phyloP scores from a whole-genome alignment of 2,797 vertebrate species.

The Leuciscus waleckii region DNA sequence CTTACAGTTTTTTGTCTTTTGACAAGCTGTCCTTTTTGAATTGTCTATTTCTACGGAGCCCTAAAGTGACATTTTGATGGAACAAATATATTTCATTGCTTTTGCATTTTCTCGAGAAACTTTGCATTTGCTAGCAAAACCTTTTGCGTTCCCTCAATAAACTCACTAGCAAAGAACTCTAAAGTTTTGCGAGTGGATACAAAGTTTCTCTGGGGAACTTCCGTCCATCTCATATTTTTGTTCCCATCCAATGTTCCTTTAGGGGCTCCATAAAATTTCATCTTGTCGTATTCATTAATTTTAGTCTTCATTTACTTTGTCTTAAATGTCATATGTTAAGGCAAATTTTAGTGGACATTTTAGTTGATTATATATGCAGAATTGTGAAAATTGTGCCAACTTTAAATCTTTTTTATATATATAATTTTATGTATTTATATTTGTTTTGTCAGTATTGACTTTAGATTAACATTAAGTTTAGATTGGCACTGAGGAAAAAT shows the following conservation, averaged over 20 bases:
- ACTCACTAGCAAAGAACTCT: neutral
- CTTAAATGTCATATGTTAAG: neutral
- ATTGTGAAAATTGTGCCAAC: neutral
- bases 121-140: neutral
- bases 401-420: neutral
- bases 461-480: too few relatives aligned
- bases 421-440: neutral
- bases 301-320: too few relatives aligned
- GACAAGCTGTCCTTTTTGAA: neutral
- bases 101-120: neutral
- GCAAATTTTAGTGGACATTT: neutral
- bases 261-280: neutral
- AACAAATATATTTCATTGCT: neutral
- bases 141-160: too few relatives aligned
- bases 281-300: neutral
- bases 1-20: neutral
- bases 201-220: neutral
- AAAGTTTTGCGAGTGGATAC: neutral
- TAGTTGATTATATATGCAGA: neutral
- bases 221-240: neutral
- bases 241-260: neutral
- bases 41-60: neutral
- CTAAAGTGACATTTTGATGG: neutral
- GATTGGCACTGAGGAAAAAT: too few relatives aligned
- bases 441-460: neutral